Evolutionary conservation across 2,888 invertebrate genomes (phyloP).

Genomic region (Phymatocera aterrima): DNA sequence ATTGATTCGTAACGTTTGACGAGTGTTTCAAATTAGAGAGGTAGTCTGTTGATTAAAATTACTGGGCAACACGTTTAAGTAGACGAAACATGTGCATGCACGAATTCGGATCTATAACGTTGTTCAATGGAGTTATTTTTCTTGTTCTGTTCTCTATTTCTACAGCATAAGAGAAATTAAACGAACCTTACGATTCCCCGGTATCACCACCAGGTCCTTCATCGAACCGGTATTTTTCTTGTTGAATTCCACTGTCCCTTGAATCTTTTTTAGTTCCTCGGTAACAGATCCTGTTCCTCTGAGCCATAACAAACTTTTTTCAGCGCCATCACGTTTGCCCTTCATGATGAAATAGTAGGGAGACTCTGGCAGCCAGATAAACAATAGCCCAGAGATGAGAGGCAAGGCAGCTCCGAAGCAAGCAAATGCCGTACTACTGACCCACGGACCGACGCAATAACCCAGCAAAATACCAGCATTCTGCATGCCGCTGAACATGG

Average conservation of each 20-base stretch:
- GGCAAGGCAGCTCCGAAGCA: slow-evolving; percentile 36
- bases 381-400: slow-evolving; percentile 10
- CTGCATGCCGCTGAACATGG: slow-evolving; percentile 11
- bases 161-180: too few relatives aligned
- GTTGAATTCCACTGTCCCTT: slow-evolving; percentile 11
- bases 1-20: too few relatives aligned
- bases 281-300: slow-evolving; percentile 27
- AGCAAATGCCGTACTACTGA: slow-evolving; percentile 17
- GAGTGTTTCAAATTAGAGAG: too few relatives aligned
- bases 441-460: slow-evolving; percentile 36
- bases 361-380: slow-evolving; percentile 55
- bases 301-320: slow-evolving; percentile 48
- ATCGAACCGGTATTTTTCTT: not conserved
- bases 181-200: slow-evolving; percentile 20
- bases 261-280: slow-evolving; percentile 47
- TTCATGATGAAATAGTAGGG: slow-evolving; percentile 52
- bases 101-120: too few relatives aligned
- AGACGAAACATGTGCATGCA: not conserved
- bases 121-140: too few relatives aligned
- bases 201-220: slow-evolving; percentile 44
- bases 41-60: too few relatives aligned
- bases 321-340: slow-evolving; percentile 27
- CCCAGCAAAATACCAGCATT: slow-evolving; percentile 45
- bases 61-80: too few relatives aligned
- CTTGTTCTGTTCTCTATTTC: too few relatives aligned